Percentiles rank a stretch among this genome's conserved stretches.
Conservation (phyloP, 2,797 vertebrate species). For the Gouania willdenowi region DNA sequence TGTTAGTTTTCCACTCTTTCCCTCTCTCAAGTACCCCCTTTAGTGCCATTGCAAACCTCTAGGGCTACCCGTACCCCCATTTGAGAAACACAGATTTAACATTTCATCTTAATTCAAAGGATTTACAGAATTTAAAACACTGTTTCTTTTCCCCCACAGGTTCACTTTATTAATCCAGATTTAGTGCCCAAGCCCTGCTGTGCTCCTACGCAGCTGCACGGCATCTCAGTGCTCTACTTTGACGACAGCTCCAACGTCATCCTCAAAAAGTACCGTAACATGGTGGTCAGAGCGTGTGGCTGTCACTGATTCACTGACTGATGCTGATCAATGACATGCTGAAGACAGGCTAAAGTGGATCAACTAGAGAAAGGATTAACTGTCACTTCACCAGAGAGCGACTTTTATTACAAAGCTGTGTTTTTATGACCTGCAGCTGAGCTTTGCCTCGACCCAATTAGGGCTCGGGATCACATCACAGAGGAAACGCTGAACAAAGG, state of each 20-base stretch:
- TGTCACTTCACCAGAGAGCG: conserved; percentile 11
- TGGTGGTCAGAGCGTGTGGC: conserved; percentile 97
- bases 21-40: not conserved
- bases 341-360: conserved; percentile 4
- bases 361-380: conserved; percentile 6
- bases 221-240: conserved; percentile 97
- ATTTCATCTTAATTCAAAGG: too few species aligned
- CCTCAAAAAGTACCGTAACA: conserved; percentile 98
- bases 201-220: conserved; percentile 94
- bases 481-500: conserved; percentile 13
- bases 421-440: conserved; percentile 23
- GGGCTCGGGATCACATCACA: too few species aligned
- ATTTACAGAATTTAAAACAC: too few species aligned
- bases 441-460: conserved; percentile 10
- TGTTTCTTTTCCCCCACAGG: conserved; percentile 68
- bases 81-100: too few species aligned
- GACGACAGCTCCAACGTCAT: conserved; percentile 99
- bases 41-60: conserved; percentile 3
- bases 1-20: too few species aligned
- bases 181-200: conserved; percentile 97
- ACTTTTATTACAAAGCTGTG: conserved; percentile 12
- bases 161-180: conserved; percentile 97
- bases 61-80: too few species aligned
- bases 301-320: conserved; percentile 80
- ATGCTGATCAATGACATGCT: not conserved